These are phyloP conservation scores for Grammomys dolichurus DNA, from an alignment of 2,113 vertebrate genomes.

Conservation along the genomic window DNA sequence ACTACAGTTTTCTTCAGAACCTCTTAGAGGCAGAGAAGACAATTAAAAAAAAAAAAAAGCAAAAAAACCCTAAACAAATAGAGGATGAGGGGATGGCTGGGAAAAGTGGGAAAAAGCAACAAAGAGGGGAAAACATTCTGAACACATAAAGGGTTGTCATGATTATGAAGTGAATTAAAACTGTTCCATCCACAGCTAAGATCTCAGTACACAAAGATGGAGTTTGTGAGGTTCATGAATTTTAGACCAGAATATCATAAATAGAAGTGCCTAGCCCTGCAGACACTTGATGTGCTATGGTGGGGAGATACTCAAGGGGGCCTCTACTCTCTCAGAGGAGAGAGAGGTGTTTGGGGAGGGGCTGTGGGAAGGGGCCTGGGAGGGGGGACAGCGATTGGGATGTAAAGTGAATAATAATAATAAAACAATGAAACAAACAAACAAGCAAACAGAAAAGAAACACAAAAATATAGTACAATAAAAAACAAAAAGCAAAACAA, in stretches of 20 bases:
- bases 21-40: slow-evolving; percentile 42
- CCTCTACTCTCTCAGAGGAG: no score
- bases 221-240: not conserved
- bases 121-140: not conserved
- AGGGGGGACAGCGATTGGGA: no score
- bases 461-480: no score
- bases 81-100: not conserved
- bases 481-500: no score
- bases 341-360: no score
- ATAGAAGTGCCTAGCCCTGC: not conserved
- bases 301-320: no score
- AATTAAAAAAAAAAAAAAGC: not conserved
- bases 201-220: not conserved
- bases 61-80: not conserved
- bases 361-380: no score
- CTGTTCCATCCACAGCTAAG: not conserved
- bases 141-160: not conserved
- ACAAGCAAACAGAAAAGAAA: no score
- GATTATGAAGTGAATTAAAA: not conserved
- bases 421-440: no score
- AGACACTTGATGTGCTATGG: no score
- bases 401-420: no score
- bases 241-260: not conserved
- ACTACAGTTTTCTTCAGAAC: slow-evolving; percentile 9
- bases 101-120: slow-evolving; percentile 50